Percentiles rank a stretch among this genome's conserved stretches.
phyloP scores from a whole-genome alignment of 2,888 invertebrate genomes.

The Dolomedes plantarius region DNA sequence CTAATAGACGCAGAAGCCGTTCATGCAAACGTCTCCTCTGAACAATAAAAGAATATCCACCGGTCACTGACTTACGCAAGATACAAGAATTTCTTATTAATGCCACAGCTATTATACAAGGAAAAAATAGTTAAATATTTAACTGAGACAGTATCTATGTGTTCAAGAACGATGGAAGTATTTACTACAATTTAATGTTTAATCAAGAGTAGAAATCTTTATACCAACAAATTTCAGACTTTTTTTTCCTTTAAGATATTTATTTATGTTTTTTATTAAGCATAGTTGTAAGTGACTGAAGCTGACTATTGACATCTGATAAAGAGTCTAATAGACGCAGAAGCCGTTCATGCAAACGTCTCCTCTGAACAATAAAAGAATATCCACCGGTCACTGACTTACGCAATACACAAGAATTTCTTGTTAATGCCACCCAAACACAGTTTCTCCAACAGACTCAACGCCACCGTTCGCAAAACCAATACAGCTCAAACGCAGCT shows the following conservation, averaged over 20 bases:
- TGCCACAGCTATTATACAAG: no score
- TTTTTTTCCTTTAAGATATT: no score
- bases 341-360: neutral
- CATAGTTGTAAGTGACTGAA: no score
- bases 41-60: neutral
- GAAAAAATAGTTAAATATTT: no score
- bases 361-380: neutral
- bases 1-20: neutral
- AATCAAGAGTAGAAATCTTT: no score
- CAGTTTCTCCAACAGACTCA: neutral
- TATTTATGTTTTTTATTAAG: no score
- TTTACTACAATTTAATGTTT: no score
- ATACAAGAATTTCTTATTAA: neutral
- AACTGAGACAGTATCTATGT: no score
- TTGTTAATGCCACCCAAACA: neutral
- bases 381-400: neutral
- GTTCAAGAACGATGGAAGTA: no score
- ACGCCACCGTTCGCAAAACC: slow-evolving; percentile 20
- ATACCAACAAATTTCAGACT: no score
- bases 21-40: neutral
- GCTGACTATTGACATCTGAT: no score
- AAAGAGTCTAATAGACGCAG: no score
- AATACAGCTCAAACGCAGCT: slow-evolving; percentile 48
- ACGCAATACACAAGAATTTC: neutral
- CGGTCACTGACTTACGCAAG: neutral